Percentiles rank a stretch among this genome's conserved stretches.
Evolutionary conservation across 1,140 invertebrate species (phyloP).

Genomic region (Zaprionus inermis): DNA sequence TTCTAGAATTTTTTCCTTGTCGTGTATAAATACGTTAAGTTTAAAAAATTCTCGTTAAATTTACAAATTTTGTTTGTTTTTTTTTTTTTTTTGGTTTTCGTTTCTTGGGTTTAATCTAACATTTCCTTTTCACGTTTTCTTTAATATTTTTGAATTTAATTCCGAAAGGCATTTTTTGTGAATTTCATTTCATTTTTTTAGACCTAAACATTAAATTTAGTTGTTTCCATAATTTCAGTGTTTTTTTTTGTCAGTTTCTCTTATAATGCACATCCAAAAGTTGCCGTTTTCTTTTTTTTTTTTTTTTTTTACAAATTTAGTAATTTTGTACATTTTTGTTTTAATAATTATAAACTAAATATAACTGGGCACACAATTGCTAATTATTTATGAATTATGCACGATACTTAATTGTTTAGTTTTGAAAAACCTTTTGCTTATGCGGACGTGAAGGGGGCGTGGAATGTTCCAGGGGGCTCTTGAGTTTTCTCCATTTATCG

Average conservation of each 20-base stretch:
- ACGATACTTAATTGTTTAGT: constrained; percentile 42
- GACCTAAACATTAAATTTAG: constrained; percentile 83
- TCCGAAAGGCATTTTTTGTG: constrained; percentile 84
- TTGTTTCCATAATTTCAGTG: constrained; percentile 62
- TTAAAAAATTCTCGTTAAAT: constrained; percentile 63
- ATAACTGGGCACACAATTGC: constrained; percentile 72
- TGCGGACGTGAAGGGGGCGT: constrained; percentile 30
- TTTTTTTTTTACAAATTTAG: constrained; percentile 27
- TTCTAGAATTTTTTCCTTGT: constrained; percentile 61
- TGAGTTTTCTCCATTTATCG: constrained; percentile 2
- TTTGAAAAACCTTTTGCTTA: constrained; percentile 37
- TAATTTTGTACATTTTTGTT: constrained; percentile 52
- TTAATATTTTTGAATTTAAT: constrained; percentile 78
- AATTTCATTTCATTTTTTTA: constrained; percentile 49
- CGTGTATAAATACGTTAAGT: constrained; percentile 67
- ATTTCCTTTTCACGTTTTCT: constrained; percentile 51
- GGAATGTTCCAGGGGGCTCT: constrained; percentile 69
- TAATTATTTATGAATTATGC: constrained; percentile 51
- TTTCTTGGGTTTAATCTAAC: constrained; percentile 34
- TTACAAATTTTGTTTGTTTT: constrained; percentile 46
- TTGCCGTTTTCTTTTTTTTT: constrained; percentile 56
- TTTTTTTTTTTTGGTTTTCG: constrained; percentile 31
- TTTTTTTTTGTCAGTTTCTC: constrained; percentile 27
- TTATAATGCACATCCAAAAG: constrained; percentile 53
- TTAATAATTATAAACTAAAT: constrained; percentile 52